phyloP scores from a whole-genome alignment of 2,113 vertebrate species.

The Petaurus breviceps region DNA sequence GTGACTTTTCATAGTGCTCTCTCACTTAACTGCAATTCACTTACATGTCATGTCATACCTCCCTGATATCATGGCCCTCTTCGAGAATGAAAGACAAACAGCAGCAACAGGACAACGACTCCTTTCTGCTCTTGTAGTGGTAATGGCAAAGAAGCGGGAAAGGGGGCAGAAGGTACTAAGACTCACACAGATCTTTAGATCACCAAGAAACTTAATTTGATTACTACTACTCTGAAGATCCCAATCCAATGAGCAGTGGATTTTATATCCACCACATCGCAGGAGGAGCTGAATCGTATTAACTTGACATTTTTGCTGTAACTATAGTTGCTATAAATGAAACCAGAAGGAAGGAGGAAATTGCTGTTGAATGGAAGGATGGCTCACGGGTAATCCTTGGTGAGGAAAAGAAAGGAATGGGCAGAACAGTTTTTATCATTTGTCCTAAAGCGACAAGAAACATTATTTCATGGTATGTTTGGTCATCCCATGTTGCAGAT shows the following conservation, averaged over 20 bases:
- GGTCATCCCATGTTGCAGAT: not conserved
- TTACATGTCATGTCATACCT: no score
- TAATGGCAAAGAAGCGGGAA: not conserved
- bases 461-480: not conserved
- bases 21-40: no score
- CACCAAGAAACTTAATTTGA: not conserved
- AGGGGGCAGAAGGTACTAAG: not conserved
- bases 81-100: no score
- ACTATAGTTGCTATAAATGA: not conserved
- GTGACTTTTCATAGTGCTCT: no score
- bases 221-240: not conserved
- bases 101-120: not conserved
- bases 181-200: not conserved
- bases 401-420: not conserved
- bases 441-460: not conserved
- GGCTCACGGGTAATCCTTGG: not conserved
- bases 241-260: not conserved
- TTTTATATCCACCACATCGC: not conserved
- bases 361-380: not conserved
- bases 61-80: no score
- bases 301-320: not conserved
- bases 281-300: not conserved
- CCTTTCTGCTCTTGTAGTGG: not conserved
- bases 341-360: not conserved
- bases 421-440: not conserved